phyloP scores from a whole-genome alignment of 2,888 invertebrate genomes.

The Meteorus cinctellus region DNA sequence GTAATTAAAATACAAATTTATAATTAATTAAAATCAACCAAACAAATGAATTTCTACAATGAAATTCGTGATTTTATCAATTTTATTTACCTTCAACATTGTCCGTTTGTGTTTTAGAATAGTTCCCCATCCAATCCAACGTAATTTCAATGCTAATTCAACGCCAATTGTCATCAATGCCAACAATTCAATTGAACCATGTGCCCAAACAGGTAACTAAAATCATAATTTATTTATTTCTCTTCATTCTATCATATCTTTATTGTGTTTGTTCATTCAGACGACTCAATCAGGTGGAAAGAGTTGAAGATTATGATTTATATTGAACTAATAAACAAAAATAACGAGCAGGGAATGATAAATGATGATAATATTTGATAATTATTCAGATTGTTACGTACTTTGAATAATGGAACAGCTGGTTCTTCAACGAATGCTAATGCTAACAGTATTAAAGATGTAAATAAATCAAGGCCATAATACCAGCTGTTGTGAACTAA shows the following conservation, averaged over 20 bases:
- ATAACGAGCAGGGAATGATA: neutral
- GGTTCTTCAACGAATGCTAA: conserved; percentile 89
- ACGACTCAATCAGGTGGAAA: neutral
- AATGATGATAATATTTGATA: neutral
- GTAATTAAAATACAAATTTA: conserved; percentile 60
- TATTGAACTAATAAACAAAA: too few species aligned
- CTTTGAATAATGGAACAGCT: conserved; percentile 82
- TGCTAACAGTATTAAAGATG: conserved; percentile 83
- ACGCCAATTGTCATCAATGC: conserved; percentile 85
- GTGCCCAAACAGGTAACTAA: conserved; percentile 85
- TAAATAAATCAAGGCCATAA: conserved; percentile 85
- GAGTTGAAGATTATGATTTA: neutral
- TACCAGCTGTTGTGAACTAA: conserved; percentile 92
- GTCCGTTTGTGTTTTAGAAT: conserved; percentile 89
- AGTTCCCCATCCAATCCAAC: conserved; percentile 91
- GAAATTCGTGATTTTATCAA: neutral
- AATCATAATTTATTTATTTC: conserved; percentile 41
- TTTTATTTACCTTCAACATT: conserved; percentile 82
- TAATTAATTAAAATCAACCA: neutral
- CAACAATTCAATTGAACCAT: conserved; percentile 86
- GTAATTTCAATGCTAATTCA: conserved; percentile 85
- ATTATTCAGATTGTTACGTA: conserved; percentile 60
- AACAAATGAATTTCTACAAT: neutral
- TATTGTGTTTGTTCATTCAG: neutral
- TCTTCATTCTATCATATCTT: neutral